These are phyloP conservation scores for Sarotherodon lohbergeri DNA, from an alignment of 2,113 vertebrate genomes.

Conservation along the genomic window DNA sequence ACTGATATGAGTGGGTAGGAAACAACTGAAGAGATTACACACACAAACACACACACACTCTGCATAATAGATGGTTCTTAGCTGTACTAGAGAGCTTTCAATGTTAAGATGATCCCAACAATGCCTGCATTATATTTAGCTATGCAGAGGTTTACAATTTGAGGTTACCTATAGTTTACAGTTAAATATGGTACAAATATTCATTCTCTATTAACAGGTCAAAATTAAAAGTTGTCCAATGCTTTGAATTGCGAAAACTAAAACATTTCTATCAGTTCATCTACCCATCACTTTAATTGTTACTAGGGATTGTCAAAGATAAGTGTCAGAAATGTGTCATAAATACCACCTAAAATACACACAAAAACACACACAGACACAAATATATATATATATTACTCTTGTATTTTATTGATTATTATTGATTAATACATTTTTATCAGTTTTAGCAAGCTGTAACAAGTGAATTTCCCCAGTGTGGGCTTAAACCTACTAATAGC, in stretches of 20 bases:
- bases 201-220: not conserved
- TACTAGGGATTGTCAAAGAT: not conserved
- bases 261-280: not conserved
- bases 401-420: not conserved
- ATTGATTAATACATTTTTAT: not conserved
- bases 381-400: not conserved
- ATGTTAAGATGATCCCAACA: not conserved
- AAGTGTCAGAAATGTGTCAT: not conserved
- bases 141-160: not conserved
- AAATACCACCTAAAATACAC: not conserved
- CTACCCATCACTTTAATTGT: not conserved
- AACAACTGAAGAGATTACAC: not conserved
- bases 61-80: not conserved
- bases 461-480: not conserved
- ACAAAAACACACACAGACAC: not conserved
- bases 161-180: not conserved
- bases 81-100: not conserved
- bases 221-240: not conserved
- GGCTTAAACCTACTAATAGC: not conserved
- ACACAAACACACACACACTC: not conserved
- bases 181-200: not conserved
- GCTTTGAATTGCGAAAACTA: not conserved
- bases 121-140: not conserved
- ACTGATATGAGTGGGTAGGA: not conserved
- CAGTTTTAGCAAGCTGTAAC: not conserved